A percentile compares a stretch with the other conserved stretches of the same genome.
Conservation (phyloP, 2,113 vertebrate genomes). For the Pedionomus torquatus region DNA sequence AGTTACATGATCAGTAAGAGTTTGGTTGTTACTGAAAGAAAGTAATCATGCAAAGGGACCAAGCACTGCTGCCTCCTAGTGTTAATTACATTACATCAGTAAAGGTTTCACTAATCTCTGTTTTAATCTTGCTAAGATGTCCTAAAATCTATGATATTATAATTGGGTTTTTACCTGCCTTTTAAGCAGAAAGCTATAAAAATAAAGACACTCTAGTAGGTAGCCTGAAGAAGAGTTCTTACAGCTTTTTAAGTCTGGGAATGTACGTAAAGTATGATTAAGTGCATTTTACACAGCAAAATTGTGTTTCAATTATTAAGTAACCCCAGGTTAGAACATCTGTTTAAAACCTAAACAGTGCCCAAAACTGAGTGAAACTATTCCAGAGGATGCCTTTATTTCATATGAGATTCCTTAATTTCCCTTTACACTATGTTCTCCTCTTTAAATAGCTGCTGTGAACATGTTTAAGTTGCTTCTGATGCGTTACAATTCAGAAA, state of each 20-base stretch:
- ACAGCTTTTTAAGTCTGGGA: background rate
- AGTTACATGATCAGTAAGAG: background rate
- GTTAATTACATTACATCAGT: background rate
- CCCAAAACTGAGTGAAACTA: background rate
- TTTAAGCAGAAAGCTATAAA: background rate
- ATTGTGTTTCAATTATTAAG: background rate
- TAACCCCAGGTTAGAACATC: background rate
- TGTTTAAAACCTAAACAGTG: background rate
- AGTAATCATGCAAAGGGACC: background rate
- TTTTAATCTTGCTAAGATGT: background rate
- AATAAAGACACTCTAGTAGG: background rate
- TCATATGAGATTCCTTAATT: background rate
- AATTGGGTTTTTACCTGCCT: background rate
- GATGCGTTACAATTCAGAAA: background rate
- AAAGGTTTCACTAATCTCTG: background rate
- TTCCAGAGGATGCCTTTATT: slow-evolving; percentile 8
- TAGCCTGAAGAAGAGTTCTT: too few relatives aligned
- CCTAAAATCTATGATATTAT: background rate
- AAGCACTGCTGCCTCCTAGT: slow-evolving; percentile 23
- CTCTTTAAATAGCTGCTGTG: background rate
- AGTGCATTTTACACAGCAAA: background rate
- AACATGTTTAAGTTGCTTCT: background rate
- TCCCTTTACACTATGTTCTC: background rate
- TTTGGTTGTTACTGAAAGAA: background rate
- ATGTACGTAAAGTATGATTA: background rate